These are phyloP conservation scores for Nyctibius grandis DNA, from an alignment of 2,797 vertebrate species.

Conservation along the genomic window DNA sequence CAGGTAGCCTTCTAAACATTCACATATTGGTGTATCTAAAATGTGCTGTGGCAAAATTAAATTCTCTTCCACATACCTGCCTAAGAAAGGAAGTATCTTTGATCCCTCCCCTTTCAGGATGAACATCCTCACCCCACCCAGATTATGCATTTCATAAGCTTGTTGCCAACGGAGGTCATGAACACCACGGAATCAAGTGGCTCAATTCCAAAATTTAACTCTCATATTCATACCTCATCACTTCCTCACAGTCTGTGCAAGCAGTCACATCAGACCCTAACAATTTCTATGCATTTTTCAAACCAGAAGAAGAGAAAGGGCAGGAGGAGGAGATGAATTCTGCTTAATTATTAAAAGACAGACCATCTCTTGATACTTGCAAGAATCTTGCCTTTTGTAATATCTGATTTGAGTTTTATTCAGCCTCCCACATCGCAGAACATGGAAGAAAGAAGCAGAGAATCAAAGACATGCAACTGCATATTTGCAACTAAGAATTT, in stretches of 20 bases:
- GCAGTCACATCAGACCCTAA: neutral
- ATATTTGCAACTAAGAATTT: neutral
- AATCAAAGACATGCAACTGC: neutral
- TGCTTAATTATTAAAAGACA: neutral
- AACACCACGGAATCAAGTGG: neutral
- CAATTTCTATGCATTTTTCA: neutral
- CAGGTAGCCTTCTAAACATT: neutral
- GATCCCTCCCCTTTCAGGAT: neutral
- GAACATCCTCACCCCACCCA: neutral
- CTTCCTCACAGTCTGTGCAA: neutral
- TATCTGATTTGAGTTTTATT: neutral
- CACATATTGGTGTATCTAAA: rapidly evolving
- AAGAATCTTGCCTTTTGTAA: neutral
- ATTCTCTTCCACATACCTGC: neutral
- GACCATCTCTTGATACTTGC: neutral
- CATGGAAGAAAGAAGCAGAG: neutral
- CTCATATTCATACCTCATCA: neutral
- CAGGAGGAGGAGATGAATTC: neutral
- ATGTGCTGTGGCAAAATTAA: neutral
- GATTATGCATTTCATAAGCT: neutral
- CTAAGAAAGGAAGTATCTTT: neutral
- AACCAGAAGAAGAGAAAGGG: neutral
- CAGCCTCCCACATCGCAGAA: neutral
- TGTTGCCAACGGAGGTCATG: neutral
- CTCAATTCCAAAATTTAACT: neutral